Conservation (phyloP, 1,140 invertebrate genomes). For the Habropoda laboriosa region DNA sequence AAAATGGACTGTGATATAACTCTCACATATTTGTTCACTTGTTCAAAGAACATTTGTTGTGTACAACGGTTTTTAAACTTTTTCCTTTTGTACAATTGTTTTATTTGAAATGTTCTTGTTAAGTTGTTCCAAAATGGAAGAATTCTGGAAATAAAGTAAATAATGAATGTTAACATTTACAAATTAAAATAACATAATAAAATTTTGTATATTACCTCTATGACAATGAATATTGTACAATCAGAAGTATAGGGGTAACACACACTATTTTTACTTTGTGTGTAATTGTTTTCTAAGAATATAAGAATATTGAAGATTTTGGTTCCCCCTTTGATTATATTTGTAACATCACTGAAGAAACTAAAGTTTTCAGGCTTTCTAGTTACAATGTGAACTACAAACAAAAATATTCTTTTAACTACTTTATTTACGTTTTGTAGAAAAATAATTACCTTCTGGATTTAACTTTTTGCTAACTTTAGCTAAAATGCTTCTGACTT, state of each 20-base stretch:
- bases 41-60: background rate
- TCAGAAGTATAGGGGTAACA: conserved; percentile 46
- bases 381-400: conserved; percentile 71
- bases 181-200: background rate
- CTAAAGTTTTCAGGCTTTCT: conserved; percentile 53
- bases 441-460: conserved; percentile 67
- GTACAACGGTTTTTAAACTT: background rate
- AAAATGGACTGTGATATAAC: too few species aligned
- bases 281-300: conserved; percentile 58
- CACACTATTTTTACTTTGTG: conserved; percentile 51
- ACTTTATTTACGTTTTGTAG: background rate
- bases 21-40: too few species aligned
- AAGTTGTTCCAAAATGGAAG: conserved; percentile 32
- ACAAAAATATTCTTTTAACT: conserved; percentile 54
- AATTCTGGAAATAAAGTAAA: conserved; percentile 35
- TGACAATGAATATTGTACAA: conserved; percentile 71
- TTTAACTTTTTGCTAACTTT: conserved; percentile 68
- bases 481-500: conserved; percentile 83
- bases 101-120: background rate
- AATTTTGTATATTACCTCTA: conserved; percentile 51
- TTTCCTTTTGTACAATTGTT: background rate
- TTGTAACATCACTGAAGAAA: conserved; percentile 66
- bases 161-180: background rate
- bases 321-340: conserved; percentile 68
- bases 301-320: conserved; percentile 67